A percentile compares a stretch with the other conserved stretches of the same genome.
Conservation (phyloP, 2,797 vertebrate species). For the Enteromius radiatus region DNA sequence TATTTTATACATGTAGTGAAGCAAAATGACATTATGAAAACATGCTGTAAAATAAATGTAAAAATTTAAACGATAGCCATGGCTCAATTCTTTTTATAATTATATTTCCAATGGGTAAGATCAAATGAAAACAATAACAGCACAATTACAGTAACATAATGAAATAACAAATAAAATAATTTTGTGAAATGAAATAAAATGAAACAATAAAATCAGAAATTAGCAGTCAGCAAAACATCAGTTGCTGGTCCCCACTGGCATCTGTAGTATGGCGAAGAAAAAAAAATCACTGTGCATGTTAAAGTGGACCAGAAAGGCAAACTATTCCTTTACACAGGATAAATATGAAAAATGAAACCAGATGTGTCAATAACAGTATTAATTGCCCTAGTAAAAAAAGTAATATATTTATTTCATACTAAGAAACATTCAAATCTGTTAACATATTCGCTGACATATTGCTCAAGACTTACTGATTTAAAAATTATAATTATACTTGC, state of each 20-base stretch:
- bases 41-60: constrained; percentile 3
- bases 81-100: background rate
- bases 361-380: background rate
- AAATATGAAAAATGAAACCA: background rate
- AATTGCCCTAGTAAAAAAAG: background rate
- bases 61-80: background rate
- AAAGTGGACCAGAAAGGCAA: background rate
- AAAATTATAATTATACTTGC: background rate
- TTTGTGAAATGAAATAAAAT: background rate
- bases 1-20: background rate
- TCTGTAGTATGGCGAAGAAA: background rate
- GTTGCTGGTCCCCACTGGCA: background rate
- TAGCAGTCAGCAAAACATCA: background rate
- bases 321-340: background rate
- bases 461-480: background rate
- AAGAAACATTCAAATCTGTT: background rate
- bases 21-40: background rate
- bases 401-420: background rate
- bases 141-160: background rate
- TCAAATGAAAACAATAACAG: background rate
- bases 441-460: background rate
- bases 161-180: background rate
- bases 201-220: background rate
- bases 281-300: background rate
- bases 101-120: background rate